phyloP scores from a whole-genome alignment of 2,888 invertebrate species.

The Ryuthela nishihirai region DNA sequence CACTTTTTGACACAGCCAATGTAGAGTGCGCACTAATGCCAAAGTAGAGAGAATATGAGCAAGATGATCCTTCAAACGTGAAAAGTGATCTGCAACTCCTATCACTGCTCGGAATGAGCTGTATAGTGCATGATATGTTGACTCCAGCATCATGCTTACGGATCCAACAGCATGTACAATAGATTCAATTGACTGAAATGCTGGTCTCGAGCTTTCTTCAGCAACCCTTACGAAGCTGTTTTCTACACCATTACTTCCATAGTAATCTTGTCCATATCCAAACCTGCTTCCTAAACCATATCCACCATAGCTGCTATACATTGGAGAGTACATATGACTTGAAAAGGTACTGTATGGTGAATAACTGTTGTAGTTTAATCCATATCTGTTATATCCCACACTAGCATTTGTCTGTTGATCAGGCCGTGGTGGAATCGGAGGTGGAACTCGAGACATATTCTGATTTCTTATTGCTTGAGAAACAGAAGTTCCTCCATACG shows the following conservation, averaged over 20 bases:
- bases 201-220: slow-evolving; percentile 84
- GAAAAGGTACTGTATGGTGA: slow-evolving; percentile 8
- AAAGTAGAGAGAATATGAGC: slow-evolving; percentile 83
- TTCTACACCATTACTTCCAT: neutral
- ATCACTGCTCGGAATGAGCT: slow-evolving; percentile 93
- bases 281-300: slow-evolving; percentile 2
- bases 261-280: slow-evolving; percentile 10
- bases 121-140: slow-evolving; percentile 91
- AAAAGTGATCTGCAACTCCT: slow-evolving; percentile 93
- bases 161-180: slow-evolving; percentile 87
- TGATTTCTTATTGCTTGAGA: too few species aligned
- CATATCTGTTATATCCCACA: neutral
- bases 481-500: too few species aligned
- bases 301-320: slow-evolving; percentile 4
- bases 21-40: slow-evolving; percentile 71
- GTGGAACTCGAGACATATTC: too few species aligned
- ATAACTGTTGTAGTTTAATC: slow-evolving; percentile 2
- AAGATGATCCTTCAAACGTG: slow-evolving; percentile 74
- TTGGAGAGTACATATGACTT: slow-evolving; percentile 1
- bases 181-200: slow-evolving; percentile 92
- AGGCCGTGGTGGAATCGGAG: slow-evolving; percentile 34
- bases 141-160: slow-evolving; percentile 93
- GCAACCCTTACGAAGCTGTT: slow-evolving; percentile 72
- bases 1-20: slow-evolving; percentile 75
- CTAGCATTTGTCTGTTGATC: neutral